These are phyloP conservation scores for Parazoanthus atlanticus DNA, from an alignment of 92 coral and sea anemone species.

Conservation along the genomic window DNA sequence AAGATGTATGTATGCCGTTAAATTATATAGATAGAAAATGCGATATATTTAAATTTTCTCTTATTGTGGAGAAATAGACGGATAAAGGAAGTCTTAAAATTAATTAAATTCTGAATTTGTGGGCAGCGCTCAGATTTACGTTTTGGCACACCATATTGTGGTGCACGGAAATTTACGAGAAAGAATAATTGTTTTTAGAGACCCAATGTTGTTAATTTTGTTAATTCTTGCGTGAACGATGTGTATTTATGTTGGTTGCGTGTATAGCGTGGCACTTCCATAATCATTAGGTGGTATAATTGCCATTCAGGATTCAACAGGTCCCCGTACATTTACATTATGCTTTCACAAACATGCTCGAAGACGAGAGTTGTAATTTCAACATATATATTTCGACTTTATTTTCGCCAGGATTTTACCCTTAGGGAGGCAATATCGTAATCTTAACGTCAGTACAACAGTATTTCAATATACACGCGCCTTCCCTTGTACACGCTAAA, in stretches of 20 bases:
- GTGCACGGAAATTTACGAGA: slow-evolving; percentile 35
- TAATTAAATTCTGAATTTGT: slow-evolving; percentile 40
- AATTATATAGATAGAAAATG: slow-evolving; percentile 44
- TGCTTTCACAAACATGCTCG: slow-evolving; percentile 27
- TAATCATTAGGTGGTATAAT: slow-evolving; percentile 31
- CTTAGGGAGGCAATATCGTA: slow-evolving; percentile 35
- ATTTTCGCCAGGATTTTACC: slow-evolving; percentile 21
- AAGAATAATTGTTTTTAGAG: slow-evolving; percentile 24
- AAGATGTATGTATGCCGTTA: slow-evolving; percentile 45
- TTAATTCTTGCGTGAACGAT: slow-evolving; percentile 37
- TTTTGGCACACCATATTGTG: slow-evolving; percentile 25
- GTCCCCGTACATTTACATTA: slow-evolving; percentile 20
- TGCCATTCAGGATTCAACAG: slow-evolving; percentile 46
- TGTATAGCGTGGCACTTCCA: slow-evolving; percentile 31
- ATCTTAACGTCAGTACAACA: slow-evolving; percentile 21
- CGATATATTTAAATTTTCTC: slow-evolving; percentile 44
- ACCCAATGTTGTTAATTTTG: slow-evolving; percentile 9
- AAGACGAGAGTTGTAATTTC: slow-evolving; percentile 16
- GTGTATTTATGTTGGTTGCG: slow-evolving; percentile 36
- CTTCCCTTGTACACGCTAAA: slow-evolving; percentile 3
- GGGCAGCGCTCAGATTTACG: slow-evolving; percentile 25
- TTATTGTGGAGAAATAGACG: slow-evolving; percentile 27
- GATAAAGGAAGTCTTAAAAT: slow-evolving; percentile 48
- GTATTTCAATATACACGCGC: slow-evolving; percentile 21
- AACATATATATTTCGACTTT: slow-evolving; percentile 35